A percentile compares a stretch with the other conserved stretches of the same genome.
Conservation (phyloP, 2,113 vertebrate species). For the Nansenia antarctica region DNA sequence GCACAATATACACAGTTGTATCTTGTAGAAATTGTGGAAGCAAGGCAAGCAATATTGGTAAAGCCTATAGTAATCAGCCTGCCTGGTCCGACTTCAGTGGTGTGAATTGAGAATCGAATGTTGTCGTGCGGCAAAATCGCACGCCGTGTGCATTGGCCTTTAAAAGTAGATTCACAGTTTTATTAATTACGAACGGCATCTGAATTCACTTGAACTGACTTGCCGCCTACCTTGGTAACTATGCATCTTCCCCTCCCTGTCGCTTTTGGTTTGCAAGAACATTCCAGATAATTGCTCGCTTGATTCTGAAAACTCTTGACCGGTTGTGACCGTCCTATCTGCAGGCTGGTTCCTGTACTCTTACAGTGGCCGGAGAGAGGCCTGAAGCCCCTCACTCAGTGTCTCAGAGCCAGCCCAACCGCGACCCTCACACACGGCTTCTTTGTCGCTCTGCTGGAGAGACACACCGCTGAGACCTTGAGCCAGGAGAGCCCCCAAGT, state of each 20-base stretch:
- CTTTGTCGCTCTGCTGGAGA: constrained; percentile 88
- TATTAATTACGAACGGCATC: too few species aligned
- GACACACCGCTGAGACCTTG: constrained; percentile 20
- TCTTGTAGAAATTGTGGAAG: too few species aligned
- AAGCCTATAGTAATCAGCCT: too few species aligned
- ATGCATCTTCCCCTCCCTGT: background rate
- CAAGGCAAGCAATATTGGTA: too few species aligned
- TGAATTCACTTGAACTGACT: too few species aligned
- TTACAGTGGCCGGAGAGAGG: constrained; percentile 88
- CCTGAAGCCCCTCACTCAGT: constrained; percentile 74
- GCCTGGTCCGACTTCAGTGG: too few species aligned
- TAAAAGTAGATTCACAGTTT: too few species aligned
- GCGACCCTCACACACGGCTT: constrained; percentile 88
- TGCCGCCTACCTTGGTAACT: too few species aligned
- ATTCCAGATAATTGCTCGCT: background rate
- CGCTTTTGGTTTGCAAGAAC: background rate
- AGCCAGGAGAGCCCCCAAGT: constrained; percentile 9
- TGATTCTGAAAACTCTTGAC: background rate
- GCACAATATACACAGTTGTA: too few species aligned
- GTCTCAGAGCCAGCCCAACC: constrained; percentile 82
- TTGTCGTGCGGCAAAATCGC: too few species aligned
- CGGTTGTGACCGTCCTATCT: background rate
- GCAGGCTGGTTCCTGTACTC: constrained; percentile 79
- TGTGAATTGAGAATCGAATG: too few species aligned
- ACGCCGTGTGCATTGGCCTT: too few species aligned